Conservation (phyloP, 1,140 invertebrate genomes). For the Batillaria attramentaria region DNA sequence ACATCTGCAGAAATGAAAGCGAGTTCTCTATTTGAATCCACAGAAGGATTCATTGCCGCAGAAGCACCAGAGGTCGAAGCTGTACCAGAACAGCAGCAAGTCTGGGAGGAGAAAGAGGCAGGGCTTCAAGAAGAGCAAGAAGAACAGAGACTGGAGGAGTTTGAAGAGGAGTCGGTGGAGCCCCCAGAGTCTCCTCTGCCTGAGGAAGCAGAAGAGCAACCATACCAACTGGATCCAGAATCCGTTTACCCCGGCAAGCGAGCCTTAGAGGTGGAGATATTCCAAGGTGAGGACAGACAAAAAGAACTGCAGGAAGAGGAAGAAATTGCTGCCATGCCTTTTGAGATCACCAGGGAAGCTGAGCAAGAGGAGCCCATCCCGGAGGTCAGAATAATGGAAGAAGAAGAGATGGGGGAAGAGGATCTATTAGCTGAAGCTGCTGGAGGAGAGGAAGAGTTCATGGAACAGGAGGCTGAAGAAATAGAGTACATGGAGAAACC, state of each 20-base stretch:
- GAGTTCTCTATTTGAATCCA: slow-evolving; percentile 23
- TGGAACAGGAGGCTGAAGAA: slow-evolving; percentile 43
- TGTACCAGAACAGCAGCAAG: slow-evolving; percentile 23
- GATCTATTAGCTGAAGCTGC: slow-evolving; percentile 30
- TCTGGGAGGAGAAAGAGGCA: background rate
- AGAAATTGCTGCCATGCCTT: slow-evolving; percentile 22
- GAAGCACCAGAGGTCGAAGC: slow-evolving; percentile 19
- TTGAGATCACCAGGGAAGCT: slow-evolving; percentile 30
- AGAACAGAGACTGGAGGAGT: slow-evolving; percentile 21
- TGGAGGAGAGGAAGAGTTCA: slow-evolving; percentile 42
- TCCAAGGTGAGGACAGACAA: background rate
- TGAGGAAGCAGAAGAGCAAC: slow-evolving; percentile 36
- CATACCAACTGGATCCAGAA: slow-evolving; percentile 43
- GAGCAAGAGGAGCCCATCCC: slow-evolving; percentile 39
- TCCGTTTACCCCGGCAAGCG: slow-evolving; percentile 61
- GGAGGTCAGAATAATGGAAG: slow-evolving; percentile 32
- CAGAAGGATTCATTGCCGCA: background rate
- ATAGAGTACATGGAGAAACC: slow-evolving; percentile 61
- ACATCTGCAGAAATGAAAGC: slow-evolving; percentile 21
- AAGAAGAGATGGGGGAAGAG: slow-evolving; percentile 21
- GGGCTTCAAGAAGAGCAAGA: slow-evolving; percentile 24
- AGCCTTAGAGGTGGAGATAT: slow-evolving; percentile 50
- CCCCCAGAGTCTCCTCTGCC: slow-evolving; percentile 28
- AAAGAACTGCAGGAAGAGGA: slow-evolving; percentile 26
- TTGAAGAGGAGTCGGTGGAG: slow-evolving; percentile 13